Evolutionary conservation across 2,113 vertebrate genomes (phyloP).

Genomic region (Myocastor coypus): DNA sequence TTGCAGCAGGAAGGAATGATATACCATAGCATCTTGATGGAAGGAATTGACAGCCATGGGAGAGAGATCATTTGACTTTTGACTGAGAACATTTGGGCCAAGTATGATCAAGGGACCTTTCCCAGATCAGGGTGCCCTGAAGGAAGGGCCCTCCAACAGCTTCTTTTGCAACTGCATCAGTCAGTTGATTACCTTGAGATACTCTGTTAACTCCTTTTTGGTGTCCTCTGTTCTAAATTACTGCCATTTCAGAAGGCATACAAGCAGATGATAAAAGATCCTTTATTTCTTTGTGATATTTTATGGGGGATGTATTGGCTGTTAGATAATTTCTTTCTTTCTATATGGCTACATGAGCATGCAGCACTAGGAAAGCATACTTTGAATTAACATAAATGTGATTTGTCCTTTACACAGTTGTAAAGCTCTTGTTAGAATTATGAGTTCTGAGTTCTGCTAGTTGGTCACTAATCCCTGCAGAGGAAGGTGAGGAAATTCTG

Average conservation of each 20-base stretch:
- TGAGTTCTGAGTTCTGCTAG: neutral
- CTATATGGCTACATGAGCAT: neutral
- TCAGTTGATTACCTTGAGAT: no score
- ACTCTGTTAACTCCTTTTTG: no score
- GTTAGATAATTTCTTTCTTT: neutral
- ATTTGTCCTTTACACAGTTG: neutral
- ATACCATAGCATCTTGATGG: neutral
- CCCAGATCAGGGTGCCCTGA: neutral
- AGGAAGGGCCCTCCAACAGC: neutral
- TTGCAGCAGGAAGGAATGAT: neutral
- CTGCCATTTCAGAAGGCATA: neutral
- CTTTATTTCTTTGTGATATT: neutral
- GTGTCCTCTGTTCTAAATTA: no score
- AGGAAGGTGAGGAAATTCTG: neutral
- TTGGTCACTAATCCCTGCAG: neutral
- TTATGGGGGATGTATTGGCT: neutral
- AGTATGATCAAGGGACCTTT: neutral
- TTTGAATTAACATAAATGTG: neutral
- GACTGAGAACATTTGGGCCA: neutral
- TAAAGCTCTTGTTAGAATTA: neutral
- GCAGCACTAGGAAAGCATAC: neutral
- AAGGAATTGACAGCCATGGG: neutral
- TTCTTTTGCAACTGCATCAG: neutral
- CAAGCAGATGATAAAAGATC: neutral
- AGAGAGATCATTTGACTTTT: neutral